Conservation (phyloP, 2,888 invertebrate genomes). For the Lepidocyrtoides sp. region DNA sequence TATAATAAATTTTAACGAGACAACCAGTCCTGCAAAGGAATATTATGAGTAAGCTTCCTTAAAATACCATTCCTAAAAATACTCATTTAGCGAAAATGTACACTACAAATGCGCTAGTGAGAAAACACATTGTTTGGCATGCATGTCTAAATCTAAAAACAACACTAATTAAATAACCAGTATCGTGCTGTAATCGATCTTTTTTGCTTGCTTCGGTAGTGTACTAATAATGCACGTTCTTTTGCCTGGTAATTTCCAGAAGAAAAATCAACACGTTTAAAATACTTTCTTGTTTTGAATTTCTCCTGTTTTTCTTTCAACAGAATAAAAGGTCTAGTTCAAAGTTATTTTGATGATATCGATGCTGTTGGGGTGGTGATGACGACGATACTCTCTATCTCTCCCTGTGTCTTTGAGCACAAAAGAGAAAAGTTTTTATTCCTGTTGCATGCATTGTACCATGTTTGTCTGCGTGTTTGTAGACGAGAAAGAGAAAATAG, state of each 20-base stretch:
- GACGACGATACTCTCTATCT: neutral
- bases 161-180: no score
- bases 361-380: neutral
- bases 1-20: conserved; percentile 46
- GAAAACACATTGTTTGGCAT: no score
- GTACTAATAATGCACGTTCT: neutral
- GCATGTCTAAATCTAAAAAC: neutral
- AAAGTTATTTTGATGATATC: conserved; percentile 15
- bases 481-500: neutral
- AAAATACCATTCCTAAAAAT: neutral
- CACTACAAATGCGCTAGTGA: no score
- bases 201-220: neutral
- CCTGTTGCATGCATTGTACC: neutral
- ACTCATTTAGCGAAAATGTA: neutral
- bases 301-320: neutral
- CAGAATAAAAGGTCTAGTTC: conserved; percentile 30
- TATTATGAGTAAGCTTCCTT: conserved; percentile 93
- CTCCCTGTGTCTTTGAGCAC: no score
- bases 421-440: conserved; percentile 12
- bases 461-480: neutral
- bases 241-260: neutral
- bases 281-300: neutral
- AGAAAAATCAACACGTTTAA: conserved; percentile 1
- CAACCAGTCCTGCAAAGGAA: conserved; percentile 94
- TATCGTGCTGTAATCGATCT: no score